phyloP scores from a whole-genome alignment of 2,113 vertebrate genomes.

The Toxostoma redivivum region DNA sequence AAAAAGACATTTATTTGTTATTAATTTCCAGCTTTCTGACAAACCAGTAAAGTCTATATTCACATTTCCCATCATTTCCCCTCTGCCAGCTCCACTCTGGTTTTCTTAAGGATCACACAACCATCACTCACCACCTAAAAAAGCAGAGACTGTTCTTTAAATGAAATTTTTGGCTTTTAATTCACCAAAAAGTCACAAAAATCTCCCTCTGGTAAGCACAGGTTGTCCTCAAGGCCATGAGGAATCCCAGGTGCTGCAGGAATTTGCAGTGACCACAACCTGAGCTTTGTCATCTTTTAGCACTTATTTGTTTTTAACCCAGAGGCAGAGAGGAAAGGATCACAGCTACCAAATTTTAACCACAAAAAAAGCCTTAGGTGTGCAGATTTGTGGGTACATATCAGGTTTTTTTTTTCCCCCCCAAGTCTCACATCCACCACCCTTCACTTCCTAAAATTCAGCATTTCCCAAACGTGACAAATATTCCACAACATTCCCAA shows the following conservation, averaged over 20 bases:
- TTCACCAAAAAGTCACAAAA: not conserved
- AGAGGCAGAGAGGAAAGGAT: not conserved
- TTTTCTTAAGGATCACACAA: not conserved
- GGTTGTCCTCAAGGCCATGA: accelerated
- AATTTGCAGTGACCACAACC: not conserved
- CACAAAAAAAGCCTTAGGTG: no score
- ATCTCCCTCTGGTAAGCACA: not conserved
- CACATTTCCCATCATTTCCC: not conserved
- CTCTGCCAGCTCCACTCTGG: not conserved
- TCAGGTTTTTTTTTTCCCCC: not conserved
- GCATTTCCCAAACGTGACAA: not conserved
- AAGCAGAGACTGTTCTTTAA: not conserved
- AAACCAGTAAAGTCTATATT: not conserved
- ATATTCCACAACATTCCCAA: accelerated
- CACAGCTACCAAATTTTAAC: not conserved
- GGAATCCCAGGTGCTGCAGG: not conserved
- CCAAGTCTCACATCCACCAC: not conserved
- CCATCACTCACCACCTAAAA: not conserved
- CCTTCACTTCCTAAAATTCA: not conserved
- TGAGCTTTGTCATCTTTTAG: not conserved
- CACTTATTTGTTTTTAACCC: not conserved
- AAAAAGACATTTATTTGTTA: not conserved
- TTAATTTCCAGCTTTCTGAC: not conserved
- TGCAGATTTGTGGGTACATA: not conserved
- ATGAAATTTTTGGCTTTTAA: not conserved